Evolutionary conservation across 2,113 vertebrate species (phyloP).

Genomic region (Corythornis madagascariensis): DNA sequence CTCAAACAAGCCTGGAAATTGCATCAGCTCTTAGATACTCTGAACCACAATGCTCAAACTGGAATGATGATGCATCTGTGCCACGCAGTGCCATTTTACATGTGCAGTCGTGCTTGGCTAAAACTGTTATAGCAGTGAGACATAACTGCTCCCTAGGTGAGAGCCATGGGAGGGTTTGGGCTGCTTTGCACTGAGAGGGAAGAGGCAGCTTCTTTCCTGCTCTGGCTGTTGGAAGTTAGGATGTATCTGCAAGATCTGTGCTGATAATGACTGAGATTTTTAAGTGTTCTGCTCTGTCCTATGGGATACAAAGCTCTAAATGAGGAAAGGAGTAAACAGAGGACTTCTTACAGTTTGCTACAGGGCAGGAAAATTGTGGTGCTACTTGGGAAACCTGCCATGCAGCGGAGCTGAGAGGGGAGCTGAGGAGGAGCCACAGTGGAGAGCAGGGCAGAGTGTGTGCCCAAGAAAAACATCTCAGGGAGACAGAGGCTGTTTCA

Average conservation of each 20-base stretch:
- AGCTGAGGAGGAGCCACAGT: neutral
- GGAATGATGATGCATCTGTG: neutral
- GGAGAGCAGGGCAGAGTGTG: neutral
- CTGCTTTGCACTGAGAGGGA: neutral
- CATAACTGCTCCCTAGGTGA: neutral
- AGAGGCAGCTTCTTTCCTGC: neutral
- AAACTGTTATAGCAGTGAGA: neutral
- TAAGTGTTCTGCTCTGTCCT: neutral
- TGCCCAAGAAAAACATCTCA: slow-evolving; percentile 14
- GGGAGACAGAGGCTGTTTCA: neutral
- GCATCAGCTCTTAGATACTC: neutral
- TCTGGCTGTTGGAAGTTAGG: neutral
- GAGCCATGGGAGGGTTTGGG: neutral
- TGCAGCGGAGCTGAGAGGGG: neutral
- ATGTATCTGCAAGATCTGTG: neutral
- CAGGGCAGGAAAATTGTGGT: neutral
- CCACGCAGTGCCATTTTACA: neutral
- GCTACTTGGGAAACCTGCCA: neutral
- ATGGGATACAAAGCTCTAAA: neutral
- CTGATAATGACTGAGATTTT: neutral
- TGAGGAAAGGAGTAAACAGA: neutral
- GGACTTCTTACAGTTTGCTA: neutral
- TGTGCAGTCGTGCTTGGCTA: neutral
- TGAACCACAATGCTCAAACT: neutral
- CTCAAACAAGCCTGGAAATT: neutral